Conservation (phyloP, 2,113 vertebrate genomes). For the Anhinga anhinga region DNA sequence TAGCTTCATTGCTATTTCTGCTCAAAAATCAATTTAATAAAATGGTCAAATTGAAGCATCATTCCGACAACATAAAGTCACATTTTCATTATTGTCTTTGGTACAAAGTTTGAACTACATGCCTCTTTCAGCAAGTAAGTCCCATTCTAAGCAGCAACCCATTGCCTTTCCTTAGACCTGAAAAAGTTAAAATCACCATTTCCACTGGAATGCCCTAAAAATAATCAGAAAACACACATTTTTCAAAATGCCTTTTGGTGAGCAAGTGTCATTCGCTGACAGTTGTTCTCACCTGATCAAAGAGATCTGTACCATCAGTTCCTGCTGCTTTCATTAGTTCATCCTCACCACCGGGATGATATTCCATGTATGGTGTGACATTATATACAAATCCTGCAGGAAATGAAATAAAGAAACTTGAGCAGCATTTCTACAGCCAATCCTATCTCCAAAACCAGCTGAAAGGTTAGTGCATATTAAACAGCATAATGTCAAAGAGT, state of each 20-base stretch:
- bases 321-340: constrained; percentile 95
- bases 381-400: constrained; percentile 92
- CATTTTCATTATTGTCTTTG: background rate
- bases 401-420: background rate
- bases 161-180: background rate
- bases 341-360: constrained; percentile 94
- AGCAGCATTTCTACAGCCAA: background rate
- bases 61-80: background rate
- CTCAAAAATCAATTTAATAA: background rate
- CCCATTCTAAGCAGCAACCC: background rate
- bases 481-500: background rate
- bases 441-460: background rate
- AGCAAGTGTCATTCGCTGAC: background rate
- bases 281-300: constrained; percentile 86
- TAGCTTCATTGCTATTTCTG: background rate
- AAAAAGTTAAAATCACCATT: background rate
- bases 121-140: background rate
- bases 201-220: background rate
- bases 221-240: background rate
- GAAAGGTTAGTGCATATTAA: background rate
- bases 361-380: constrained; percentile 94
- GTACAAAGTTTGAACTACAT: background rate
- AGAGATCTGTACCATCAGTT: constrained; percentile 91
- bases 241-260: background rate
- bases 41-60: background rate